phyloP scores from a whole-genome alignment of 2,888 invertebrate species.

The Chironomus tentans region DNA sequence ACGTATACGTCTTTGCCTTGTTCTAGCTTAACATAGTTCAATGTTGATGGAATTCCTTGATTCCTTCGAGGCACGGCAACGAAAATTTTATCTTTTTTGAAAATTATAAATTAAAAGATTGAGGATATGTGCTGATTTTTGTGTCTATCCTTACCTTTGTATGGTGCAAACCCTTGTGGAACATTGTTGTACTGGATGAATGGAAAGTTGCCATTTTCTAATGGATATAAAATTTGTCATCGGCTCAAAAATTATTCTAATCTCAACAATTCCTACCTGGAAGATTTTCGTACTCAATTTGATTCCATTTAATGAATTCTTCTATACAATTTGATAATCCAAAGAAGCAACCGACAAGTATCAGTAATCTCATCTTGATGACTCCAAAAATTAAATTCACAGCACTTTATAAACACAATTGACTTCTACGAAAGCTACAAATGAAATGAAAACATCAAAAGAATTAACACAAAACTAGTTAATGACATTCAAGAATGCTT shows the following conservation, averaged over 20 bases:
- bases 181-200: conserved; percentile 40
- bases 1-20: background rate
- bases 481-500: background rate
- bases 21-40: conserved; percentile 48
- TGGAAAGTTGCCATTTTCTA: background rate
- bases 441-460: background rate
- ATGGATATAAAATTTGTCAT: background rate
- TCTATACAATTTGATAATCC: conserved; percentile 29
- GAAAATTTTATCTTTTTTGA: conserved; percentile 43
- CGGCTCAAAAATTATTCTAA: background rate
- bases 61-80: conserved; percentile 63
- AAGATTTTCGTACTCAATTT: conserved; percentile 38
- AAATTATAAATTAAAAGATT: background rate
- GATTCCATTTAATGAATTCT: conserved; percentile 40
- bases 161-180: conserved; percentile 39
- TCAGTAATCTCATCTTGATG: background rate
- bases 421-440: background rate
- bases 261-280: conserved; percentile 28
- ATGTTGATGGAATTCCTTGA: conserved; percentile 48
- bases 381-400: background rate
- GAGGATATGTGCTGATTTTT: background rate
- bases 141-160: conserved; percentile 28
- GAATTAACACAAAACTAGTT: background rate
- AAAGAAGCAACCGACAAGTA: background rate
- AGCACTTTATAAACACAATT: background rate